Conservation (phyloP, 2,888 invertebrate genomes). For the Chironomus tentans region DNA sequence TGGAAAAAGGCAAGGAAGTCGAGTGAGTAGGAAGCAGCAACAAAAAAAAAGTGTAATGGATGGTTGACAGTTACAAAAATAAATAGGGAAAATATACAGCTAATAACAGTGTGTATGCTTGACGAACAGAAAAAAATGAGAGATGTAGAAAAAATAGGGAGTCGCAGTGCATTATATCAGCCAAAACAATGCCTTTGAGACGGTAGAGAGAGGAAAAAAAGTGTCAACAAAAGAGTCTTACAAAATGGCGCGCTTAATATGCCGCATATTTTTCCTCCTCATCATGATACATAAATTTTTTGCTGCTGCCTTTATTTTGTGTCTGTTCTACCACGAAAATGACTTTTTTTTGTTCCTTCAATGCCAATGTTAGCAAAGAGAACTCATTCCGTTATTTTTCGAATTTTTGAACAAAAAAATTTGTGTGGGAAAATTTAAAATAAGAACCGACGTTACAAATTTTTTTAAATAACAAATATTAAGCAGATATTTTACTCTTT, state of each 20-base stretch:
- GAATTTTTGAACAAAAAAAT: too few relatives aligned
- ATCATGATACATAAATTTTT: neutral
- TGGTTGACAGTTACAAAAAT: slow-evolving; percentile 8
- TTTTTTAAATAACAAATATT: too few relatives aligned
- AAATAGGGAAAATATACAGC: neutral
- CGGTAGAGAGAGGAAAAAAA: neutral
- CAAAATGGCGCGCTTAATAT: slow-evolving; percentile 1
- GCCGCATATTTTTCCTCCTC: neutral
- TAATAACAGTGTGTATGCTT: neutral
- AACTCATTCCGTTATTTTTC: too few relatives aligned
- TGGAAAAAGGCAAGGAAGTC: too few relatives aligned
- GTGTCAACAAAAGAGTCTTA: slow-evolving; percentile 10
- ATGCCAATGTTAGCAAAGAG: too few relatives aligned
- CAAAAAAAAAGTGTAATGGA: slow-evolving; percentile 7
- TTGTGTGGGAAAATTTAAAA: too few relatives aligned
- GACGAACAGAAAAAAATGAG: neutral
- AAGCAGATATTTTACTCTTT: too few relatives aligned
- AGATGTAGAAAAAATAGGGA: neutral
- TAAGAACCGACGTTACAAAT: too few relatives aligned
- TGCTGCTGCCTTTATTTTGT: neutral
- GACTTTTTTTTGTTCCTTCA: neutral
- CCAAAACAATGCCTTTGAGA: neutral
- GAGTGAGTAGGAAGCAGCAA: neutral
- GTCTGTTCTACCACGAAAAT: neutral
- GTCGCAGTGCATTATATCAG: neutral